Percentiles rank a stretch among this genome's conserved stretches.
These are phyloP conservation scores for Ailuropoda melanoleuca DNA, from an alignment of 2,113 vertebrate genomes.

Conservation along the genomic window DNA sequence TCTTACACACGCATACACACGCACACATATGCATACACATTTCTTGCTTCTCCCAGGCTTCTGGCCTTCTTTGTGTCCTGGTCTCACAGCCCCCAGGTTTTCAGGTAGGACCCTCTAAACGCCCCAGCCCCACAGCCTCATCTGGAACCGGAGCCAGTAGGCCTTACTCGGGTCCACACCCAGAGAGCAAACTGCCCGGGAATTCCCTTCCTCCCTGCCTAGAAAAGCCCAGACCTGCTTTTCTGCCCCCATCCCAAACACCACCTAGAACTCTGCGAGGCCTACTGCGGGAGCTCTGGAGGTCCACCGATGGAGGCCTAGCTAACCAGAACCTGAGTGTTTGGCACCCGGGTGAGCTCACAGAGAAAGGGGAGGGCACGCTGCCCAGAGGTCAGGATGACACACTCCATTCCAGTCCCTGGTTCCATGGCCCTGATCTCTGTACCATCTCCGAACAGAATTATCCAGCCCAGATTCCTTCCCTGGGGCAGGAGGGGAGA, in stretches of 20 bases:
- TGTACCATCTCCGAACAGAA: neutral
- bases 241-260: neutral
- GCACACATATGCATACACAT: neutral
- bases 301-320: neutral
- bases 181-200: neutral
- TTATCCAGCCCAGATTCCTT: neutral
- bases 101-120: neutral
- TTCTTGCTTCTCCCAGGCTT: neutral
- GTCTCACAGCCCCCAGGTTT: neutral
- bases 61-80: too few species aligned
- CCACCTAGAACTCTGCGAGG: rapidly evolving
- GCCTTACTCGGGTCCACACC: too few species aligned
- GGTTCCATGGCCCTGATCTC: neutral
- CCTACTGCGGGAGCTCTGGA: rapidly evolving
- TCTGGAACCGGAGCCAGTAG: neutral
- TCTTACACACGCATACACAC: too few species aligned
- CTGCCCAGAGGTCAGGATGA: neutral
- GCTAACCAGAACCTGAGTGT: too few species aligned
- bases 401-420: too few species aligned
- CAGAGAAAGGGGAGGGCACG: neutral
- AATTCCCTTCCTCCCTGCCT: neutral
- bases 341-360: neutral
- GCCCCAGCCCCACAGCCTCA: neutral
- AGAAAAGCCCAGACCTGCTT: neutral
- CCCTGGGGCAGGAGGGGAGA: neutral